phyloP scores from a whole-genome alignment of 1,140 invertebrate genomes.

The Tetragnatha versicolor region DNA sequence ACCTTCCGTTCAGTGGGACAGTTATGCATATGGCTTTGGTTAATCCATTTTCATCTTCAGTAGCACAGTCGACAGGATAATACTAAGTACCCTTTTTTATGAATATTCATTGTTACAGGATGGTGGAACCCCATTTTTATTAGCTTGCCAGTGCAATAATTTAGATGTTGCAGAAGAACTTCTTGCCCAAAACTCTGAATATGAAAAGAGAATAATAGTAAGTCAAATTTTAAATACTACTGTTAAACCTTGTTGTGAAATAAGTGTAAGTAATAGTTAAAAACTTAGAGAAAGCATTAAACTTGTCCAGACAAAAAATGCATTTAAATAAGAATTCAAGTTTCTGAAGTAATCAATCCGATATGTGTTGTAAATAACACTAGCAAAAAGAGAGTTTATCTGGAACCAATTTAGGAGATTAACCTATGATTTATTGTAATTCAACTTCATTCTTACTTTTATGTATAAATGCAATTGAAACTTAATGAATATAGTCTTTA shows the following conservation, averaged over 20 bases:
- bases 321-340: not conserved
- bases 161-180: constrained; percentile 84
- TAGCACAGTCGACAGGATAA: no score
- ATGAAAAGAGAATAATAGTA: constrained; percentile 87
- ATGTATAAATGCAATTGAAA: not conserved
- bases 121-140: constrained; percentile 86
- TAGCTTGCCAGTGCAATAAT: constrained; percentile 90
- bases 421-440: no score
- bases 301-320: not conserved
- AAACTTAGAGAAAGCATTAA: not conserved
- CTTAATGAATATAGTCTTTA: not conserved
- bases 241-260: not conserved
- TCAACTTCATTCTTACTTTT: not conserved
- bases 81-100: no score
- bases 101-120: constrained; percentile 74
- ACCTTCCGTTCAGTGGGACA: no score
- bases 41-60: no score
- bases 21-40: no score
- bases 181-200: constrained; percentile 78
- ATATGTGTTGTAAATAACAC: no score
- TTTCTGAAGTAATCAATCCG: no score
- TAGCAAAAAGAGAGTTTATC: no score
- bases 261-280: not conserved
- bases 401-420: no score
- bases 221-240: not conserved